Evolutionary conservation across 2,888 invertebrate genomes (phyloP).

Genomic region (Iselma pallidipennis): DNA sequence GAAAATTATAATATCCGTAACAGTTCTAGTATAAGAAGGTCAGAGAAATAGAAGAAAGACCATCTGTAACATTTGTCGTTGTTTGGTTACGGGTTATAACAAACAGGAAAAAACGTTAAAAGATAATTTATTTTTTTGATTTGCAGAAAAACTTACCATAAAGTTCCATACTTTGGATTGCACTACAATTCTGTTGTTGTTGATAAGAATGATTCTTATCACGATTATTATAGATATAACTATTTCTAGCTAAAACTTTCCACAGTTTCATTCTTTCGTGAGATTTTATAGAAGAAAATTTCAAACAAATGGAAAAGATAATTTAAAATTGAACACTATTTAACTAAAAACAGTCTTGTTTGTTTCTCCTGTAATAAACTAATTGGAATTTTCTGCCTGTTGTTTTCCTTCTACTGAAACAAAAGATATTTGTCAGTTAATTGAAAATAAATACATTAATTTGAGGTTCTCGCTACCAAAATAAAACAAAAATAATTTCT

Average conservation of each 20-base stretch:
- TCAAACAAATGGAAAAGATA: not conserved
- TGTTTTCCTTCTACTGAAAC: too few relatives aligned
- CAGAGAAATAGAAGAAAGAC: not conserved
- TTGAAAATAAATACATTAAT: too few relatives aligned
- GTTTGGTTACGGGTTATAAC: not conserved
- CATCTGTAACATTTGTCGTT: not conserved
- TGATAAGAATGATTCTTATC: constrained; percentile 31
- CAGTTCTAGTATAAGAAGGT: not conserved
- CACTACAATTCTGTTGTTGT: constrained; percentile 31
- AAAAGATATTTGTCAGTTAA: too few relatives aligned
- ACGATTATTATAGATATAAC: constrained; percentile 49
- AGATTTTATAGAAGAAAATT: not conserved
- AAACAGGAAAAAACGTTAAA: too few relatives aligned
- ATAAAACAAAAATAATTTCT: too few relatives aligned
- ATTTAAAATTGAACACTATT: not conserved
- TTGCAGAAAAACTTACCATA: constrained; percentile 39
- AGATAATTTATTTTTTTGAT: not conserved
- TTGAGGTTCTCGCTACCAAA: too few relatives aligned
- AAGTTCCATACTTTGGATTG: constrained; percentile 38
- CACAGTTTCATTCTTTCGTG: constrained; percentile 53
- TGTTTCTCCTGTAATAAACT: too few relatives aligned
- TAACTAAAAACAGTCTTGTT: not conserved
- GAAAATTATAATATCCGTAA: constrained; percentile 17
- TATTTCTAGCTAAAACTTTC: constrained; percentile 54
- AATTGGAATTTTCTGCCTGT: too few relatives aligned